Conservation (phyloP, 2,113 vertebrate genomes). For the Xyrauchen texanus region DNA sequence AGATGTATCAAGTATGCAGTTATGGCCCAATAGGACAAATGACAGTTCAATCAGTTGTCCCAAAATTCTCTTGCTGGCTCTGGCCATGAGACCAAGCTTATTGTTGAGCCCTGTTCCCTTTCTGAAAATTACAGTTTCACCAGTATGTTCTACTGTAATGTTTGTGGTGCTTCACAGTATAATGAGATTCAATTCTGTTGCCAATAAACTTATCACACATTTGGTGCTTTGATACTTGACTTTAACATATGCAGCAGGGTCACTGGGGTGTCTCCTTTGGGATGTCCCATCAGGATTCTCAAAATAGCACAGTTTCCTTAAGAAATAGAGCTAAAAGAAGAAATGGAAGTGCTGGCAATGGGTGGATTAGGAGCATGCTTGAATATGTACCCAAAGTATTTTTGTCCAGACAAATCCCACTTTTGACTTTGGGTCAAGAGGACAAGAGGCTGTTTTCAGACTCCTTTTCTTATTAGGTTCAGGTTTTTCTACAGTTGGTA, state of each 20-base stretch:
- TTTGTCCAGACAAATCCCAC: not conserved
- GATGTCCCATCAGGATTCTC: slow-evolving; percentile 21
- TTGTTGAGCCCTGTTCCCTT: too few relatives aligned
- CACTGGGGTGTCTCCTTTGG: slow-evolving; percentile 29
- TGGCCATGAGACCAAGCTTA: too few relatives aligned
- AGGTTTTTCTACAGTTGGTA: slow-evolving; percentile 4
- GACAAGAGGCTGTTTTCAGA: not conserved
- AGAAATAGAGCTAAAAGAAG: slow-evolving; percentile 38
- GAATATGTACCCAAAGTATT: slow-evolving; percentile 1
- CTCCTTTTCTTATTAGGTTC: not conserved
- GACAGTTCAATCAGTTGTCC: too few relatives aligned
- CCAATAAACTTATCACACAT: not conserved
- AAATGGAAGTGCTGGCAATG: slow-evolving; percentile 22
- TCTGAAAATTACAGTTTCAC: too few relatives aligned
- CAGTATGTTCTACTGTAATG: too few relatives aligned
- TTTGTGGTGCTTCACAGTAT: not conserved
- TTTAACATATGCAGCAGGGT: slow-evolving; percentile 1
- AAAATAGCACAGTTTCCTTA: slow-evolving; percentile 46
- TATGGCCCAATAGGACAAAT: too few relatives aligned
- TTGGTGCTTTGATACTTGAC: slow-evolving; percentile 23
- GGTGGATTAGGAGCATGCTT: slow-evolving; percentile 18
- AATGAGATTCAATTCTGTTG: not conserved
- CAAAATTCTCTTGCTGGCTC: too few relatives aligned
- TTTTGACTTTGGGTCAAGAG: not conserved
- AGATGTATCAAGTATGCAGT: too few relatives aligned